These are phyloP conservation scores for Calidris pugnax DNA, from an alignment of 2,113 vertebrate species.

Conservation along the genomic window DNA sequence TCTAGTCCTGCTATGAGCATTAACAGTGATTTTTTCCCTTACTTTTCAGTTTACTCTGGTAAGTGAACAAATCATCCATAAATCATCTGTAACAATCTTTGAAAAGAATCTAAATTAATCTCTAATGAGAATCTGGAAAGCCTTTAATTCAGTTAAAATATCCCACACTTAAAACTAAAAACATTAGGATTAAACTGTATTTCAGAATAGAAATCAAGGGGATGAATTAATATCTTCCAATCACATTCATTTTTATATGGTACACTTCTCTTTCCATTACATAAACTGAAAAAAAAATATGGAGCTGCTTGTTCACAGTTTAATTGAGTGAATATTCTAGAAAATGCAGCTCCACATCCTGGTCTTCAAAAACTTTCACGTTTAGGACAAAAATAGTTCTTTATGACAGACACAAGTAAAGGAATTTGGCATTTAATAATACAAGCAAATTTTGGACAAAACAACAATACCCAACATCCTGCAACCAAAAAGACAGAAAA, in stretches of 20 bases:
- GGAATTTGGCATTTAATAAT: neutral
- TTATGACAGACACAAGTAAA: neutral
- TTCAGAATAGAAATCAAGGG: neutral
- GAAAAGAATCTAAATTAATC: neutral
- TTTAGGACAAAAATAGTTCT: neutral
- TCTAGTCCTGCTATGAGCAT: neutral
- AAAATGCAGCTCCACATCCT: neutral
- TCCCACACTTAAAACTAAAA: neutral
- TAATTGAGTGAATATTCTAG: neutral
- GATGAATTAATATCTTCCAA: neutral
- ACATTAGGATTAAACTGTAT: neutral
- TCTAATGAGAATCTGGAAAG: neutral
- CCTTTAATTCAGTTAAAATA: neutral
- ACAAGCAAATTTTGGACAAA: neutral
- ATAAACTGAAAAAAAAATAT: neutral
- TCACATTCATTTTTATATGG: neutral
- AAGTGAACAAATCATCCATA: neutral
- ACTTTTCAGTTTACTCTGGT: neutral
- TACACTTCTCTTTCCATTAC: neutral
- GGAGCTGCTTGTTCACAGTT: neutral
- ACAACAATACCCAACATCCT: neutral
- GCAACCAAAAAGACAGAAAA: neutral
- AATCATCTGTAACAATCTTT: neutral
- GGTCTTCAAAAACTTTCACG: accelerated
- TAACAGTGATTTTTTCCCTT: neutral